Conservation (phyloP, 2,888 invertebrate genomes). For the Stratiomys singularior region DNA sequence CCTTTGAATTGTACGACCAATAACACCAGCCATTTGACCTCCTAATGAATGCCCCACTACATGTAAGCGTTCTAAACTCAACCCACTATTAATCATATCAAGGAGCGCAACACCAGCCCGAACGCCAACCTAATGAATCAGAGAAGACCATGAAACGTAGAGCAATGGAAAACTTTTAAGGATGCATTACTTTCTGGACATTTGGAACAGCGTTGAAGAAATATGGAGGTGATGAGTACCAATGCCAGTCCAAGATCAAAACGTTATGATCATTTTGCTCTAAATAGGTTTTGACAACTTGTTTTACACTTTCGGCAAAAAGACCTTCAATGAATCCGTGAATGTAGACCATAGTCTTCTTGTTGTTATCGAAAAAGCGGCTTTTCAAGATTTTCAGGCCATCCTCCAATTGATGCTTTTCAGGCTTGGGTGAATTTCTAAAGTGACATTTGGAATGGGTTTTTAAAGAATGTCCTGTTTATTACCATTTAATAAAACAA, state of each 20-base stretch:
- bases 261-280: slow-evolving; percentile 60
- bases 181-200: slow-evolving; percentile 57
- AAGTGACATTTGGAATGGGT: no score
- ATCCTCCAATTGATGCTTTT: neutral
- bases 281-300: slow-evolving; percentile 63
- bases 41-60: slow-evolving; percentile 64
- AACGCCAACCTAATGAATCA: slow-evolving; percentile 56
- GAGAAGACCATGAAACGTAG: neutral
- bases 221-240: slow-evolving; percentile 63
- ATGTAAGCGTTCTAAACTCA: slow-evolving; percentile 60
- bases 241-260: slow-evolving; percentile 61
- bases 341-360: slow-evolving; percentile 68
- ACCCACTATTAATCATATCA: slow-evolving; percentile 60
- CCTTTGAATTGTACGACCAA: slow-evolving; percentile 59
- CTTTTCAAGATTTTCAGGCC: slow-evolving; percentile 5
- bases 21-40: slow-evolving; percentile 62
- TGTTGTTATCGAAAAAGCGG: neutral
- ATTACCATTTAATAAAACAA: neutral
- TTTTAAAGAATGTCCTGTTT: no score
- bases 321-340: slow-evolving; percentile 72
- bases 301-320: slow-evolving; percentile 69
- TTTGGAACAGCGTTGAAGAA: slow-evolving; percentile 63
- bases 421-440: neutral
- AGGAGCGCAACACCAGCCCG: slow-evolving; percentile 59
- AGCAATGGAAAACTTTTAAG: neutral